These are phyloP conservation scores for Ylistrum balloti DNA, from an alignment of 1,140 invertebrate genomes.

Conservation along the genomic window DNA sequence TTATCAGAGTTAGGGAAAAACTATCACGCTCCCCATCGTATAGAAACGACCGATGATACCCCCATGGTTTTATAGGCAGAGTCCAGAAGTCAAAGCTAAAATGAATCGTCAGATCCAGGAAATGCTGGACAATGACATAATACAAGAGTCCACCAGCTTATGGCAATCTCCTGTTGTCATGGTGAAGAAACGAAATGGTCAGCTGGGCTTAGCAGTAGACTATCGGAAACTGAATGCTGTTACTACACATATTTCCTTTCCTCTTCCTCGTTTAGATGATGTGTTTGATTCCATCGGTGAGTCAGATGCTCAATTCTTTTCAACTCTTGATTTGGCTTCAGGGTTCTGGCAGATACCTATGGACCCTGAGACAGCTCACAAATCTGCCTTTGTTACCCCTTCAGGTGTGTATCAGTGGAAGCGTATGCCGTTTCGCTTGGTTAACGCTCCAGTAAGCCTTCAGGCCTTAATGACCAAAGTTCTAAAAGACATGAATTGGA, in stretches of 20 bases:
- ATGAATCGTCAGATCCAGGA: slow-evolving; percentile 40
- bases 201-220: slow-evolving; percentile 59
- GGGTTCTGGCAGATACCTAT: no score
- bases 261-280: no score
- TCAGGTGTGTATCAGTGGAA: slow-evolving; percentile 61
- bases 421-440: slow-evolving; percentile 61
- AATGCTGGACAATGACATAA: slow-evolving; percentile 48
- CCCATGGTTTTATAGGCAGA: slow-evolving; percentile 34
- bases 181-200: slow-evolving; percentile 58
- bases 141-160: not conserved
- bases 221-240: slow-evolving; percentile 66
- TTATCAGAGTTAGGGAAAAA: slow-evolving; percentile 47
- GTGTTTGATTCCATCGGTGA: no score
- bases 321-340: slow-evolving; percentile 57
- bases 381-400: no score
- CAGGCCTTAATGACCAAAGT: slow-evolving; percentile 58
- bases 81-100: slow-evolving; percentile 32
- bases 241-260: slow-evolving; percentile 52
- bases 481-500: slow-evolving; percentile 56
- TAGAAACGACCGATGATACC: not conserved
- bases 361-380: slow-evolving; percentile 48
- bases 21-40: not conserved
- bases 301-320: slow-evolving; percentile 56
- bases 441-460: slow-evolving; percentile 57
- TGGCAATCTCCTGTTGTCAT: slow-evolving; percentile 57